Base-by-base conservation (phyloP, 2,797 vertebrate species). In the Rhabdomys pumilio region DNA sequence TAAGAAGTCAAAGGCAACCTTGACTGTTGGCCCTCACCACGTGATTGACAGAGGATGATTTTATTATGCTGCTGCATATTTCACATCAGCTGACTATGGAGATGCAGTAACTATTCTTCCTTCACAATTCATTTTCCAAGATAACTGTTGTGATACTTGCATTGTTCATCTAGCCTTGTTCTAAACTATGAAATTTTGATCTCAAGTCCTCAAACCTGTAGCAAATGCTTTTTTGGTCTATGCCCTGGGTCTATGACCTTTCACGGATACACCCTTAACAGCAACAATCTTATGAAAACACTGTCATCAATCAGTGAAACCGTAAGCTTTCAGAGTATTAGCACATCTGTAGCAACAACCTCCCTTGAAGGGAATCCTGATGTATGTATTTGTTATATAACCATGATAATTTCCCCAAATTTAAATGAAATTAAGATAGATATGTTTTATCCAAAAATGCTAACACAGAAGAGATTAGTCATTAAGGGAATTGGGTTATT, bases 231-330 rank as follows among this genome's bases (percentile, higher is more conserved):
- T 75, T 38, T 38, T 38, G 38, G 38, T 38, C 38, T 38, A 38
- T 41, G 10, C 15, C 5, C 57, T 14, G 0, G 6, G 1, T 15
- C 0, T 61, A 63, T n/a, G 0, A 3, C 3, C 29, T 44, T 47
- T 24, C 14, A 57, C 50, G 29, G 53, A 31, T 67, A 72, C 15
- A 82, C 12, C 0, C 67, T 44, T 29, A 13, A 50, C 2, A 59
- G 14, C 14, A 88, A n/a, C 1, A 75, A 59, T 73, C 4, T 19
- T 79, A 24, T 41, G 3, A 79, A 91, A 26, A 87, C 1, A 26
- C 26, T 75, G 1, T 91, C 73, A 44, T 81, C 69, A 77, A n/a
- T 55, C 10, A 86, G 0, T 4, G 67, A 10, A 61, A 5, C 83
- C 31, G n/a, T 76, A 3, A 53, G 31, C n/a, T 57, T 86, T 13